Conservation (phyloP, 2,888 invertebrate genomes). For the Synergus itoensis region DNA sequence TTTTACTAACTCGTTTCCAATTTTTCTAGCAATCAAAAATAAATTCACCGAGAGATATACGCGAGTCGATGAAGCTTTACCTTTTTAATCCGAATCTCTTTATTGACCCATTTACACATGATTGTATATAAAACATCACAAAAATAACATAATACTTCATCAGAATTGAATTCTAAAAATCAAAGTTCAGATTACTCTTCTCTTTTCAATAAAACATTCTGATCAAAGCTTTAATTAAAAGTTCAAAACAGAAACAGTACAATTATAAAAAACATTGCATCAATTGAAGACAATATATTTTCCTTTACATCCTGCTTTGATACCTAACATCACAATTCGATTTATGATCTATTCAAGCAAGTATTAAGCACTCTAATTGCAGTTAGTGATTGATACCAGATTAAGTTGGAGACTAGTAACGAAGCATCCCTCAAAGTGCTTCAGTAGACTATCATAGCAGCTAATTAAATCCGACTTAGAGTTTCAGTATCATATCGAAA, state of each 20-base stretch:
- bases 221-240: not conserved
- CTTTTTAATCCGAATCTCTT: not conserved
- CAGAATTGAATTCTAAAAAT: not conserved
- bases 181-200: not conserved
- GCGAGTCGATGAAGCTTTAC: not conserved
- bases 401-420: conserved; percentile 16
- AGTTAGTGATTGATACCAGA: not conserved
- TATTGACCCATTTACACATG: not conserved
- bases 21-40: not conserved
- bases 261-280: not conserved
- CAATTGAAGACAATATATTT: not conserved
- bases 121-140: not conserved
- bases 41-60: not conserved
- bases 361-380: not conserved
- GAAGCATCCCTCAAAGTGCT: conserved; percentile 9
- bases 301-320: not conserved
- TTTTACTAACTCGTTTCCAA: not conserved
- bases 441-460: not conserved
- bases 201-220: not conserved
- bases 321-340: not conserved
- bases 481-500: not conserved
- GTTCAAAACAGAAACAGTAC: not conserved
- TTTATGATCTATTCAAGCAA: conserved; percentile 20
- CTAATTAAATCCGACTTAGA: conserved; percentile 19
- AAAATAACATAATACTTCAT: not conserved